Evolutionary conservation across 2,797 vertebrate genomes (phyloP), one percentile per base, ranked within the genome.

Genomic region (Onychomys arenicola): DNA sequence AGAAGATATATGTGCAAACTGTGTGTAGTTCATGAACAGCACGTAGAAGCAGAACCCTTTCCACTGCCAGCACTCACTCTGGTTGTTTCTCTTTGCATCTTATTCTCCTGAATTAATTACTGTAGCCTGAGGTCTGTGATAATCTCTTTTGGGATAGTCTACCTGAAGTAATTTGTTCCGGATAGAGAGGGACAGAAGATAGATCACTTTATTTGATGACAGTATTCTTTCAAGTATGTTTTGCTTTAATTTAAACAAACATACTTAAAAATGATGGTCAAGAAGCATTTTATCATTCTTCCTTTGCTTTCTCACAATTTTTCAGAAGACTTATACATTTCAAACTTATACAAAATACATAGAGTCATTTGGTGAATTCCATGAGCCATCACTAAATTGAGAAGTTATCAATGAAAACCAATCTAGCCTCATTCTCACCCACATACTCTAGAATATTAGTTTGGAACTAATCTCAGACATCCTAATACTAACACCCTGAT

Each of bases 221-320:
- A 73, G 29, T 76, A 32, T n/a, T 34, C 32, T 82, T 37, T 57
- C 7, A 88, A 85, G 43, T 88, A 8, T 86, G 13, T 77, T 96
- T 94, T 71, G 9, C 4, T 84, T 43, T 23, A 37, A 57, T 37
- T 67, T 90, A 94, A 81, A 82, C 12, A 2, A 94, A 81, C 1
- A 52, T 75, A 80, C 88, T 95, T 94, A 49, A 59, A 92, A 94
- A 55, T 40, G 49, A 69, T 76, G n/a, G 25, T 75, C 34, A 63
- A n/a, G 82, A 83, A 49, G 37, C 40, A 19, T 46, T 59, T 86
- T 78, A 85, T 65, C 84, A 96, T 23, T 55, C 5, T 52, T 69
- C 12, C 27, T 78, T 77, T 80, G 27, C 0, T 29, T 19, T 87
- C 25, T n/a, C 13, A n/a, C 67, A 16, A 27, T 69, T 55, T 87